These are phyloP conservation scores for Agelas oroides DNA, from an alignment of 37 sponge, comb jelly and placozoan species.

Conservation along the genomic window DNA sequence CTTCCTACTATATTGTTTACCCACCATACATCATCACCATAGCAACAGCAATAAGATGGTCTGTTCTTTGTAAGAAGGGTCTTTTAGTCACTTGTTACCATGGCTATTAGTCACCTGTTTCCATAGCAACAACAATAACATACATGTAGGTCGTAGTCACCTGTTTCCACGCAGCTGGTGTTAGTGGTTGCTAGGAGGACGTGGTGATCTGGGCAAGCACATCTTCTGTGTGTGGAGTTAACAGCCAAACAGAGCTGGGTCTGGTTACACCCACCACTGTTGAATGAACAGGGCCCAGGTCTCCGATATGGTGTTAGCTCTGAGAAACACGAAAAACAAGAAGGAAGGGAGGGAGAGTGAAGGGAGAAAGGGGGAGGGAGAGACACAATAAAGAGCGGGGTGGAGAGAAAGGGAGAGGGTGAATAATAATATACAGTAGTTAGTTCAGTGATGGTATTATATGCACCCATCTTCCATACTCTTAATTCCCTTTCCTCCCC, in stretches of 20 bases:
- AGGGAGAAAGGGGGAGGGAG: not conserved
- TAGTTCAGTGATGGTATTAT: too few species aligned
- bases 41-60: too few species aligned
- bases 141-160: too few species aligned
- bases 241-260: constrained; percentile 48
- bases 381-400: not conserved
- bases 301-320: not conserved
- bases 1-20: too few species aligned
- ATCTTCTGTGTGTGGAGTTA: constrained; percentile 14
- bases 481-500: not conserved
- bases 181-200: not conserved
- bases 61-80: too few species aligned
- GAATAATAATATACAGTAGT: too few species aligned
- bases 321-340: not conserved
- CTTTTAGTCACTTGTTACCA: too few species aligned
- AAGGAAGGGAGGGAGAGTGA: constrained; percentile 16
- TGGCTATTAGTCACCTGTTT: too few species aligned
- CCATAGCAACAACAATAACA: too few species aligned
- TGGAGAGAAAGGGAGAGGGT: too few species aligned
- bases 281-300: constrained; percentile 39
- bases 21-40: too few species aligned
- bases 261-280: constrained; percentile 71
- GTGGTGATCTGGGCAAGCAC: constrained; percentile 69
- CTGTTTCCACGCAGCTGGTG: not conserved
- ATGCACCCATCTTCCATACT: too few species aligned